Conservation (phyloP, 2,113 vertebrate species). For the Apodemus speciosus region DNA sequence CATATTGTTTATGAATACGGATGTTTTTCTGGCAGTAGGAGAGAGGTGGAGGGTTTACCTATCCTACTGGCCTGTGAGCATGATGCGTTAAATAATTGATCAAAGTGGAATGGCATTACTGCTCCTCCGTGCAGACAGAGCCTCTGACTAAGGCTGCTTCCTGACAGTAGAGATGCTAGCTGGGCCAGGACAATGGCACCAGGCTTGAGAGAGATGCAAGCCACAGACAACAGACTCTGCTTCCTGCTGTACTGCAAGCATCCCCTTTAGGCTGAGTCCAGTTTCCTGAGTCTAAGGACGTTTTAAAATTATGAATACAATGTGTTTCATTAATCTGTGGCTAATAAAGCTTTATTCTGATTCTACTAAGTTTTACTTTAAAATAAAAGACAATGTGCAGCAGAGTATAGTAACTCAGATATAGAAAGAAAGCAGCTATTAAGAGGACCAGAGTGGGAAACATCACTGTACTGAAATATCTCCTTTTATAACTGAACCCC, state of each 20-base stretch:
- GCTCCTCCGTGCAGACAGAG: neutral
- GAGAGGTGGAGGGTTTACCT: neutral
- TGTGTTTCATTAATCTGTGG: neutral
- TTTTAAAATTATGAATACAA: neutral
- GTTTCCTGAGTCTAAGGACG: neutral
- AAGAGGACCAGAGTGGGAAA: neutral
- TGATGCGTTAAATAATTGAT: constrained; percentile 63
- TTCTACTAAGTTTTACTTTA: neutral
- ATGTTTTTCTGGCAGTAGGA: constrained; percentile 59
- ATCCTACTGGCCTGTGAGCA: constrained; percentile 30
- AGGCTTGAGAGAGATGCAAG: neutral
- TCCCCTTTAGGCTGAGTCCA: neutral
- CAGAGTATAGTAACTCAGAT: neutral
- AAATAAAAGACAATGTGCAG: neutral
- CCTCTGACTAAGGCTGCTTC: constrained; percentile 30
- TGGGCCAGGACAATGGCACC: neutral
- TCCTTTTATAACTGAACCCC: neutral
- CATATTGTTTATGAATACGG: constrained; percentile 68
- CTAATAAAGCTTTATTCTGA: constrained; percentile 26
- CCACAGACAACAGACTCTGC: neutral
- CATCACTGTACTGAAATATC: neutral
- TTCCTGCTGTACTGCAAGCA: neutral
- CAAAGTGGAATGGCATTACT: constrained; percentile 43
- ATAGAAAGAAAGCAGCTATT: neutral
- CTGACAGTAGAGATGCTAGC: neutral